phyloP scores from a whole-genome alignment of 2,113 vertebrate genomes.

The Oriolus oriolus region DNA sequence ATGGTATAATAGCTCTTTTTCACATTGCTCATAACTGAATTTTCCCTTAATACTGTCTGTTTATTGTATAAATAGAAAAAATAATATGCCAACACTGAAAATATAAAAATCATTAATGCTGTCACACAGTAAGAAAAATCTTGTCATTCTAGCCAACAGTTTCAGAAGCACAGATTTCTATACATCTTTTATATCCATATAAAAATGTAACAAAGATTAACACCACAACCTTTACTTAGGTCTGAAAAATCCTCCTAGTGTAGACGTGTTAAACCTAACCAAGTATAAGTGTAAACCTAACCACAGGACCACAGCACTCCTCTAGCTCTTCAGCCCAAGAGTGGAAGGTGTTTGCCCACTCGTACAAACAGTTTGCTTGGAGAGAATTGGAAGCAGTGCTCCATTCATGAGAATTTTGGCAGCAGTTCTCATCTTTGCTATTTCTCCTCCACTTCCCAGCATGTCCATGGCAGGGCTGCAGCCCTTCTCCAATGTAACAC shows the following conservation, averaged over 20 bases:
- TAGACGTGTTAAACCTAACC: neutral
- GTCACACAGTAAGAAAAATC: neutral
- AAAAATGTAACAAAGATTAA: neutral
- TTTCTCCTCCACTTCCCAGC: neutral
- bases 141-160: neutral
- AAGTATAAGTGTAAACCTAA: neutral
- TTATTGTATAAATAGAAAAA: neutral
- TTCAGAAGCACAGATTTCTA: neutral
- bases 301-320: neutral
- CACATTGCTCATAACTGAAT: neutral
- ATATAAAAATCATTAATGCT: neutral
- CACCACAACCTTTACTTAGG: neutral
- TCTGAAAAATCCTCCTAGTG: neutral
- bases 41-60: neutral
- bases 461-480: neutral
- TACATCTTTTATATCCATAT: neutral
- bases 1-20: neutral
- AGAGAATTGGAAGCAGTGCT: neutral
- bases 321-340: neutral
- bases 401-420: neutral
- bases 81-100: neutral
- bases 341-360: neutral
- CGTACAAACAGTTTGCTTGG: neutral
- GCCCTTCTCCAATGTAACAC: neutral
- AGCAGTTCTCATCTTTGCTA: neutral